These are phyloP conservation scores for Gastrophryne carolinensis DNA, from an alignment of 2,797 vertebrate genomes.

Conservation along the genomic window DNA sequence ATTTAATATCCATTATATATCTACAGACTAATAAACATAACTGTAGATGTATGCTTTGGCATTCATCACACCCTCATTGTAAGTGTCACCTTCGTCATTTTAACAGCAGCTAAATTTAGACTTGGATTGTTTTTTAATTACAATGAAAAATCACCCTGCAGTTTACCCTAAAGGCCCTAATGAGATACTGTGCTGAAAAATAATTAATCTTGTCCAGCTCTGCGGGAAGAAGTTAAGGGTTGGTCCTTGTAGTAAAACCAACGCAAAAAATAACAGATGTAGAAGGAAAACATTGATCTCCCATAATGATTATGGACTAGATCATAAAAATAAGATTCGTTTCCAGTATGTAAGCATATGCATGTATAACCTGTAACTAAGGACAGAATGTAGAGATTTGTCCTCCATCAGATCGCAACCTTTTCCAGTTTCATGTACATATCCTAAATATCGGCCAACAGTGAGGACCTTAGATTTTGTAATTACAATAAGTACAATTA, in stretches of 20 bases:
- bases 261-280: constrained; percentile 1
- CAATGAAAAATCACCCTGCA: constrained; percentile 40
- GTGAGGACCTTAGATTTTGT: too few species aligned
- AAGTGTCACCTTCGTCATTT: constrained; percentile 33
- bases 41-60: constrained; percentile 10
- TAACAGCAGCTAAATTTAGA: constrained; percentile 34
- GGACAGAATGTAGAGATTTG: too few species aligned
- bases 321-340: background rate
- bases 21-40: background rate
- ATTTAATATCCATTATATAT: background rate
- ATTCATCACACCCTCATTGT: constrained; percentile 11
- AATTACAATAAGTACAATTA: too few species aligned
- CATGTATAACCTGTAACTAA: too few species aligned
- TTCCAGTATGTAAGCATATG: background rate
- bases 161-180: constrained; percentile 46
- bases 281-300: background rate
- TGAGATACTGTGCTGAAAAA: constrained; percentile 15
- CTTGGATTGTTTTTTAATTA: constrained; percentile 37
- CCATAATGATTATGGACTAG: background rate
- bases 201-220: constrained; percentile 37
- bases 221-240: constrained; percentile 2
- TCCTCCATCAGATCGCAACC: too few species aligned
- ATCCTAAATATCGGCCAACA: too few species aligned
- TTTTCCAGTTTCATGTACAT: too few species aligned
- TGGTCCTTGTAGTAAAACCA: background rate